phyloP scores from a whole-genome alignment of 1,140 invertebrate genomes.

The Euura saliciscinereae region DNA sequence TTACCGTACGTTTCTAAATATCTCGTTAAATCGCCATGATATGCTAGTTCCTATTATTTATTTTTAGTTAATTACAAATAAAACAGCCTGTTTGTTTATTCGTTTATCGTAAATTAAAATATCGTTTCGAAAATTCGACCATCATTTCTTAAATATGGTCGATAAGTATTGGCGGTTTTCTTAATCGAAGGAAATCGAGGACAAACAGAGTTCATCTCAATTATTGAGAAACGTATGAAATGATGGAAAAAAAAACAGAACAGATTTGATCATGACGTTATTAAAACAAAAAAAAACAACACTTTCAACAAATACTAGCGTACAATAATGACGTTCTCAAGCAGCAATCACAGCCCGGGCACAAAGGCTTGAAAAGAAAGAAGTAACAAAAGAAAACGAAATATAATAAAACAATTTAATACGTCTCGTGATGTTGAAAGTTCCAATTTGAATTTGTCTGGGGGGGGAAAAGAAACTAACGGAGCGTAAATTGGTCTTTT shows the following conservation, averaged over 20 bases:
- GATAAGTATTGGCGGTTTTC: too few species aligned
- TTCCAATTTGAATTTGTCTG: not conserved
- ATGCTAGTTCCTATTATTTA: constrained; percentile 13
- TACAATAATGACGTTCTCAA: not conserved
- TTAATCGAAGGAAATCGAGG: too few species aligned
- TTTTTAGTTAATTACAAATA: constrained; percentile 12
- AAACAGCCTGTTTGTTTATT: constrained; percentile 22
- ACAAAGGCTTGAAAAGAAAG: not conserved
- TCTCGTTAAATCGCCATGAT: constrained; percentile 19
- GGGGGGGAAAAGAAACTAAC: too few species aligned
- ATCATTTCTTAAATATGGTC: too few species aligned
- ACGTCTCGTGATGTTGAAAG: not conserved
- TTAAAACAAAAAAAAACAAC: not conserved
- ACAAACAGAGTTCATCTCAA: too few species aligned
- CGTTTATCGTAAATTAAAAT: constrained; percentile 17
- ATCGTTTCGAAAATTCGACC: not conserved
- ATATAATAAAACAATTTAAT: not conserved
- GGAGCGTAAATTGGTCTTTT: not conserved
- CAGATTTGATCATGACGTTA: not conserved
- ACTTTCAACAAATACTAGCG: not conserved
- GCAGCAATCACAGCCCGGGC: constrained; percentile 3
- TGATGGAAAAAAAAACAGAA: not conserved
- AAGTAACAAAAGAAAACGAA: not conserved
- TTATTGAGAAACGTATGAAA: not conserved
- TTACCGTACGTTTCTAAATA: not conserved